Base-by-base conservation (phyloP, 2,113 vertebrate species). In the Acanthochromis polyacanthus region DNA sequence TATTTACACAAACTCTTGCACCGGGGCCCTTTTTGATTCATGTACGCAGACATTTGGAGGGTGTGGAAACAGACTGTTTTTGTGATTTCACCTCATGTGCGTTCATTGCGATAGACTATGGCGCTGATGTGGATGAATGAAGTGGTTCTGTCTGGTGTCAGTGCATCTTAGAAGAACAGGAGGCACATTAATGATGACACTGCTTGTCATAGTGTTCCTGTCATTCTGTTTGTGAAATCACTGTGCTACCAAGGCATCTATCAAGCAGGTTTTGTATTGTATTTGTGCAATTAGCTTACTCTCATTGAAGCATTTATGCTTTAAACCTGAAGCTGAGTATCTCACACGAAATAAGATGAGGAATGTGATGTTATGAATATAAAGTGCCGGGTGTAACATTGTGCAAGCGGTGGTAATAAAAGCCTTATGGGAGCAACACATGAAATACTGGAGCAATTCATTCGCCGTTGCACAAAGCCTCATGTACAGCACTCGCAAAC, bases 361-460 rank as follows among this genome's bases (percentile, higher is more conserved):
- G 16, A 4, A 23, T n/a, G 22, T 53, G 61, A 61, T 68, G 40
- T 48, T 72, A 61, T 23, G 23, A 59, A 28, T 52, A 14, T 28
- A 46, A 40, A 64, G 52, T 22, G 16, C 43, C 16, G 4, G 15
- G 36, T 79, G 60, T 59, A 83, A 68, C 53, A 57, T 68, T 16
- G 30, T 75, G 83, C 63, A 85, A 84, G 74, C 64, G 3, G 61
- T 71, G 51, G 78, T 22, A 78, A 85, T 55, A 61, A 10, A 59
- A 64, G 58, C 46, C 81, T 67, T 30, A 23, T 12, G 62, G 77
- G 75, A 71, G 64, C 43, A 53, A 64, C 64, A 30, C 74, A 76
- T 82, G 74, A 88, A 83, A 83, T 82, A 69, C 67, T 55, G 62
- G 48, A 67, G 71, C 56, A 81, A 68, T 70, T 78, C 52, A 74